Evolutionary conservation across 2,888 invertebrate species (phyloP).

Genomic region (Gastracanthus pulcherrimus): DNA sequence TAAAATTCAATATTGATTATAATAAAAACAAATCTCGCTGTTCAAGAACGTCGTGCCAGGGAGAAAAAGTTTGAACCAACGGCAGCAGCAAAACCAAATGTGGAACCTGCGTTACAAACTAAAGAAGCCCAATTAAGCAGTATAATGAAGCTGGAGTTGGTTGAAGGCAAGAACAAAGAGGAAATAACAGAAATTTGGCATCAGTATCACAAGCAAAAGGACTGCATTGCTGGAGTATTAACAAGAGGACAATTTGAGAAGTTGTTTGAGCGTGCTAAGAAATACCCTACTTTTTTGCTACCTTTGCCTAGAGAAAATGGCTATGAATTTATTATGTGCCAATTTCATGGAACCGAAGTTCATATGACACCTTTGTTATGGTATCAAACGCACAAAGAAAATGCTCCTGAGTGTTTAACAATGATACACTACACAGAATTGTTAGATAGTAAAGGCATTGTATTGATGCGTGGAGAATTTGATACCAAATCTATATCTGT

Average conservation of each 20-base stretch:
- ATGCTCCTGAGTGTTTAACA: slow-evolving; percentile 92
- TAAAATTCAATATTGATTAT: slow-evolving; percentile 13
- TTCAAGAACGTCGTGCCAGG: slow-evolving; percentile 68
- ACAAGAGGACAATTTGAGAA: slow-evolving; percentile 81
- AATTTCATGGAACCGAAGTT: slow-evolving; percentile 85
- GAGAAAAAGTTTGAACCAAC: slow-evolving; percentile 66
- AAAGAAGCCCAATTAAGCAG: slow-evolving; percentile 79
- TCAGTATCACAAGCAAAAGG: slow-evolving; percentile 88
- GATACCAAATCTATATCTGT: slow-evolving; percentile 87
- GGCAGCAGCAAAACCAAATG: slow-evolving; percentile 65
- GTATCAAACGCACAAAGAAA: slow-evolving; percentile 92
- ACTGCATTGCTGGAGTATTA: slow-evolving; percentile 87
- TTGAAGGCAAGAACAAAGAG: slow-evolving; percentile 84
- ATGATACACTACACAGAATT: slow-evolving; percentile 89
- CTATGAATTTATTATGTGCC: slow-evolving; percentile 91
- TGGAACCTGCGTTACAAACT: slow-evolving; percentile 58
- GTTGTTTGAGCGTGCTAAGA: slow-evolving; percentile 80
- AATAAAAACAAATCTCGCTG: slow-evolving; percentile 54
- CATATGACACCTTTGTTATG: slow-evolving; percentile 92
- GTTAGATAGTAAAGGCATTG: slow-evolving; percentile 83
- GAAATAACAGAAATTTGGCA: slow-evolving; percentile 90
- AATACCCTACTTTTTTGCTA: slow-evolving; percentile 86
- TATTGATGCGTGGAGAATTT: slow-evolving; percentile 92
- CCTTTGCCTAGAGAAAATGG: slow-evolving; percentile 90
- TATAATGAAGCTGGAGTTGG: slow-evolving; percentile 88